Conservation (phyloP, 2,888 invertebrate species). For the Operophtera brumata region DNA sequence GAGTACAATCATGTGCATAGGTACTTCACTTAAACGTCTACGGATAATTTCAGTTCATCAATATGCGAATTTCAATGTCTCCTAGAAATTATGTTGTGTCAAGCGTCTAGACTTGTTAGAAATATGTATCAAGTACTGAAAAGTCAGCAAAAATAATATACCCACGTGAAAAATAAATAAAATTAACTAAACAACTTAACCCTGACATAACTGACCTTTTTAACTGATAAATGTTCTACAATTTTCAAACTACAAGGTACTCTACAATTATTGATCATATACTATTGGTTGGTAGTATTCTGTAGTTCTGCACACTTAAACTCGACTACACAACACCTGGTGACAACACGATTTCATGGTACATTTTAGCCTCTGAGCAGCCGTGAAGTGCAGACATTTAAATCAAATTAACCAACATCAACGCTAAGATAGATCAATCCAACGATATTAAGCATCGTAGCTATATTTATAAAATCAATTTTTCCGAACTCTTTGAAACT, state of each 20-base stretch:
- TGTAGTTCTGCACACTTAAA: slow-evolving; percentile 32
- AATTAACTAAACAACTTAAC: no score
- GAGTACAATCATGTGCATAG: background rate
- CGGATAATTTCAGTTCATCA: background rate
- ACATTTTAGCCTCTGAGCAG: slow-evolving; percentile 56
- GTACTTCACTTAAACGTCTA: background rate
- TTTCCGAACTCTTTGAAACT: background rate
- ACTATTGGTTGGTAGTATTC: background rate
- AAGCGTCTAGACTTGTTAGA: background rate
- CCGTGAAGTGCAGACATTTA: slow-evolving; percentile 61
- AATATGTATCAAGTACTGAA: background rate
- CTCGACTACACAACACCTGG: slow-evolving; percentile 64
- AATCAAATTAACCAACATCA: slow-evolving; percentile 52
- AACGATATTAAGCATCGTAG: slow-evolving; percentile 59
- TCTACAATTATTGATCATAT: no score
- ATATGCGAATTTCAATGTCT: background rate
- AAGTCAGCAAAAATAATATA: background rate
- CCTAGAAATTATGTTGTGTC: background rate
- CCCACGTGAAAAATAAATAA: background rate
- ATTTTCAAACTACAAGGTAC: no score
- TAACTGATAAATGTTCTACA: no score
- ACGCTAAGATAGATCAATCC: slow-evolving; percentile 61
- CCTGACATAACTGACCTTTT: no score
- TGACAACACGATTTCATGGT: slow-evolving; percentile 63
- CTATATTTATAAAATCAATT: slow-evolving; percentile 35